phyloP scores from a whole-genome alignment of 2,888 invertebrate species.

The Vesta saturnalis region DNA sequence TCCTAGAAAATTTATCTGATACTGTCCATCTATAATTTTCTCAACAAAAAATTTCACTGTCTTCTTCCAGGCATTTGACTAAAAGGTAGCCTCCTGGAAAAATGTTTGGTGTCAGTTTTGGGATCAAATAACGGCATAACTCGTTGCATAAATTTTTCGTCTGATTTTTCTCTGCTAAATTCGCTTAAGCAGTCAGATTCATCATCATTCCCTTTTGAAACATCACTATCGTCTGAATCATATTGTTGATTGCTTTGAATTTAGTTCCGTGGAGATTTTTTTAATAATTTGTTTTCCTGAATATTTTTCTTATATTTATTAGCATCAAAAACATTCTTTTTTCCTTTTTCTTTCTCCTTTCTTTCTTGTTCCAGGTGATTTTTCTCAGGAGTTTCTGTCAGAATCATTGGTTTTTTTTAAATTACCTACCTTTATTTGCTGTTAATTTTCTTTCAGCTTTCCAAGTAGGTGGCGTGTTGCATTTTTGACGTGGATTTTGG shows the following conservation, averaged over 20 bases:
- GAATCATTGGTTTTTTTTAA: not conserved
- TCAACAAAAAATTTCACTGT: not conserved
- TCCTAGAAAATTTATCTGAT: conserved; percentile 9
- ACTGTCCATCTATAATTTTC: conserved; percentile 3
- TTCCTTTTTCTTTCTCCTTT: not conserved
- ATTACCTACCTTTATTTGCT: not conserved
- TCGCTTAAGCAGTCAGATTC: not conserved
- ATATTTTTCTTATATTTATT: not conserved
- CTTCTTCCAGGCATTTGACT: conserved; percentile 7
- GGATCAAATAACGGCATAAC: not conserved
- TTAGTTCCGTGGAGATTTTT: too few species aligned
- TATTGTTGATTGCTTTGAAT: too few species aligned
- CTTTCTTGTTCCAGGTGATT: not conserved
- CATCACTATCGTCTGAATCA: too few species aligned
- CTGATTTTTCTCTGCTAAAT: not conserved
- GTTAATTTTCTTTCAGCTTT: too few species aligned
- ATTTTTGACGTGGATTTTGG: too few species aligned
- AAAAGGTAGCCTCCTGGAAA: not conserved
- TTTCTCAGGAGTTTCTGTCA: conserved; percentile 1
- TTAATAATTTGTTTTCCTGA: not conserved
- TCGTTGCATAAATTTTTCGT: not conserved
- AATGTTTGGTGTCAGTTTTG: not conserved
- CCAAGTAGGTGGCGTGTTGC: too few species aligned
- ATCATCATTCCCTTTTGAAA: not conserved
- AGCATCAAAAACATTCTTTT: not conserved